A percentile compares a stretch with the other conserved stretches of the same genome.
phyloP scores from a whole-genome alignment of 2,797 vertebrate species.

The Chiloscyllium punctatum region DNA sequence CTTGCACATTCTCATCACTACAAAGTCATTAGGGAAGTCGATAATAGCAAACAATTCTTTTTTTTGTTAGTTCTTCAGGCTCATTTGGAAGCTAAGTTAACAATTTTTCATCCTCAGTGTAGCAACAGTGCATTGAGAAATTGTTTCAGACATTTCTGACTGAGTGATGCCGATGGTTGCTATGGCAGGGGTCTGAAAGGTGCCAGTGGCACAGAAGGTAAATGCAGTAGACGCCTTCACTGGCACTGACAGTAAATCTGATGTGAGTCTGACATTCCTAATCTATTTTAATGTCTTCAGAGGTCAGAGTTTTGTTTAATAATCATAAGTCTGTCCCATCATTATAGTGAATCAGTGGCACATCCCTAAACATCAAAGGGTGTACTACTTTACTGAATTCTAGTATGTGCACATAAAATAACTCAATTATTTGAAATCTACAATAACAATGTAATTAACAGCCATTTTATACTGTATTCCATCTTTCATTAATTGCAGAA shows the following conservation, averaged over 20 bases:
- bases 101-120: not conserved
- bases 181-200: conserved; percentile 1
- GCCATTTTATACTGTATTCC: not conserved
- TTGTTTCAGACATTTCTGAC: conserved; percentile 30
- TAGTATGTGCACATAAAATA: not conserved
- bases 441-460: not conserved
- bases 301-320: not conserved
- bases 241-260: not conserved
- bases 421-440: not conserved
- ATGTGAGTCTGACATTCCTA: not conserved
- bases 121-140: conserved; percentile 13
- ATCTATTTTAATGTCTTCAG: not conserved
- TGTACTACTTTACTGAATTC: not conserved
- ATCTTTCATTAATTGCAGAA: not conserved
- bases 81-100: conserved; percentile 14
- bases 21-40: conserved; percentile 31
- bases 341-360: not conserved
- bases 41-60: conserved; percentile 11
- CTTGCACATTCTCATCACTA: not conserved
- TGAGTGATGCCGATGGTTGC: conserved; percentile 10
- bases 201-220: conserved; percentile 29
- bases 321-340: not conserved
- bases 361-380: not conserved
- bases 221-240: conserved; percentile 15
- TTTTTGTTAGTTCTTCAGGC: not conserved